These are phyloP conservation scores for Nannospalax galili DNA, from an alignment of 2,113 vertebrate genomes.

Conservation along the genomic window DNA sequence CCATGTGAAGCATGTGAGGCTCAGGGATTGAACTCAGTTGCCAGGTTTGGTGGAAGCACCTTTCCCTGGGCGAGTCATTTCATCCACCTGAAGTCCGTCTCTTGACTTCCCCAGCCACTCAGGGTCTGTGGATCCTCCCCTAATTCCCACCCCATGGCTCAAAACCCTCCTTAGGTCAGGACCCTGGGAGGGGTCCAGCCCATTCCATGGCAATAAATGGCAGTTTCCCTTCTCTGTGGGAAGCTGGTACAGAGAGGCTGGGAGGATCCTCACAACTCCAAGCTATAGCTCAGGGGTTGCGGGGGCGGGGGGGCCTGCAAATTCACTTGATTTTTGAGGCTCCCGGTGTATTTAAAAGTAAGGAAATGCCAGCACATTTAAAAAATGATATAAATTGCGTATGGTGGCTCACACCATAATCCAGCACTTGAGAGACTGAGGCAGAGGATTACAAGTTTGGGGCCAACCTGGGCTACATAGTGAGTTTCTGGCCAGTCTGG, in stretches of 20 bases:
- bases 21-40: not conserved
- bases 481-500: not conserved
- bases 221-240: not conserved
- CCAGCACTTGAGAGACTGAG: not conserved
- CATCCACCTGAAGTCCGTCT: not conserved
- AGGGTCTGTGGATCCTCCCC: not conserved
- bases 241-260: not conserved
- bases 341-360: constrained; percentile 42
- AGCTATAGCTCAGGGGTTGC: not conserved
- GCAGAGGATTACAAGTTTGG: not conserved
- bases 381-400: not conserved
- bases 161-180: not conserved
- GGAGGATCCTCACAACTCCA: not conserved
- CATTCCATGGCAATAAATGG: not conserved
- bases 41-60: not conserved
- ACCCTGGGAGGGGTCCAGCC: not conserved
- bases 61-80: not conserved
- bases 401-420: not conserved
- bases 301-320: no score
- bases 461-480: not conserved
- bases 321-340: not conserved
- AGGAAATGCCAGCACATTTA: constrained; percentile 44
- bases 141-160: not conserved
- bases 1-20: not conserved
- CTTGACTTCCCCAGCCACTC: not conserved